Conservation (phyloP, 2,113 vertebrate genomes). For the Cygnus buccinator region DNA sequence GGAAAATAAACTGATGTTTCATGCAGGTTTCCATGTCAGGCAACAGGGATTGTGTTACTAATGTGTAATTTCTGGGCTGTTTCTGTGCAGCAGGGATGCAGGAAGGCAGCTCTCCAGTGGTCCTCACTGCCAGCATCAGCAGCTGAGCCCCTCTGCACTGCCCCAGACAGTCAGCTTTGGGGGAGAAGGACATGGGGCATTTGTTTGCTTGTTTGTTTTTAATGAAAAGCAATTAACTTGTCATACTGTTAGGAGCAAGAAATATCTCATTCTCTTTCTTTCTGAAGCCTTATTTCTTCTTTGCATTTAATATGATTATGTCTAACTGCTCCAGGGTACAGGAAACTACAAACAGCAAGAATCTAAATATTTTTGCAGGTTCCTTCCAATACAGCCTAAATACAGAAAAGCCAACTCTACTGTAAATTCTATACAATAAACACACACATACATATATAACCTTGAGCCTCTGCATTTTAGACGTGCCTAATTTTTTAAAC, state of each 20-base stretch:
- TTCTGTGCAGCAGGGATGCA: rapidly evolving
- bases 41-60: background rate
- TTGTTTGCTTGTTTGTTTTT: background rate
- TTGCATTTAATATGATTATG: background rate
- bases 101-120: background rate
- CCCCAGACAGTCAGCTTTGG: background rate
- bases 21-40: background rate
- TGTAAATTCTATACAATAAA: background rate
- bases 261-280: background rate
- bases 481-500: background rate
- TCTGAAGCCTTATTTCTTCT: background rate
- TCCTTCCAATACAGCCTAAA: background rate
- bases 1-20: background rate
- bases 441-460: background rate
- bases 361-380: background rate
- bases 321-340: background rate
- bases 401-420: background rate
- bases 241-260: background rate
- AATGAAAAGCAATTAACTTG: background rate
- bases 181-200: background rate
- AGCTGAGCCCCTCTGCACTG: background rate
- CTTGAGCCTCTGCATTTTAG: background rate
- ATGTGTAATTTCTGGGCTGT: background rate
- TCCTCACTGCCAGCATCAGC: rapidly evolving
- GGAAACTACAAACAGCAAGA: background rate